Conservation (phyloP, 2,113 vertebrate genomes). For the Cyanoramphus novaezelandiae region DNA sequence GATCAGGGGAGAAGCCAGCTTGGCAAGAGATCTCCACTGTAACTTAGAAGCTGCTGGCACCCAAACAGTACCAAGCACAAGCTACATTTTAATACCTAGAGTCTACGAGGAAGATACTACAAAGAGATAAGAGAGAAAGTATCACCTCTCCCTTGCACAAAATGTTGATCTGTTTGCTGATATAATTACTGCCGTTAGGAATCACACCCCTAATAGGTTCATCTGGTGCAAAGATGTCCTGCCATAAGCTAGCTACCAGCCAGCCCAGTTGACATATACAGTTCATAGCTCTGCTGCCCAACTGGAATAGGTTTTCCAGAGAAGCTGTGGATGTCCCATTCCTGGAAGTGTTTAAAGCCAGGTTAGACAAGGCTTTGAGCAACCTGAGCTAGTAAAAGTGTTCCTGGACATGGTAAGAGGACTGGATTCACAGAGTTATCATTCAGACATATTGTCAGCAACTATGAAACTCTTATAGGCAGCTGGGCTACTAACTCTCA, state of each 20-base stretch:
- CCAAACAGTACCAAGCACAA: neutral
- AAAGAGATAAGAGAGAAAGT: neutral
- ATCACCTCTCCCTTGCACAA: neutral
- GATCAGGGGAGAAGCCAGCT: neutral
- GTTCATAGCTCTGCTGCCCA: neutral
- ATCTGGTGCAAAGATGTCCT: neutral
- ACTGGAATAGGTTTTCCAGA: neutral
- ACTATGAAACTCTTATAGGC: neutral
- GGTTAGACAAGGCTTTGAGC: neutral
- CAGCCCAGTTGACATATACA: neutral
- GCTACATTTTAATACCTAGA: neutral
- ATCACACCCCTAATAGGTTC: neutral
- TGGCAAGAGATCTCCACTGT: neutral
- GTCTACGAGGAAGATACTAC: neutral
- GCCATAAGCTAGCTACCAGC: neutral
- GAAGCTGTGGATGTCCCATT: neutral
- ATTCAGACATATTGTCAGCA: accelerated
- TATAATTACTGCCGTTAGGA: neutral
- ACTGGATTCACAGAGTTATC: neutral
- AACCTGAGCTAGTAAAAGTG: neutral
- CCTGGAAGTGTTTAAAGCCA: neutral
- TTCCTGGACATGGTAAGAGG: neutral
- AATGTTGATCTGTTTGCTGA: neutral
- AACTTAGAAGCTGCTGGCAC: neutral
- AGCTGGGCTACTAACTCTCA: neutral